Percentiles rank a stretch among this genome's conserved stretches.
Conservation (phyloP, 2,888 invertebrate species). For the Drymonia ruficornis region DNA sequence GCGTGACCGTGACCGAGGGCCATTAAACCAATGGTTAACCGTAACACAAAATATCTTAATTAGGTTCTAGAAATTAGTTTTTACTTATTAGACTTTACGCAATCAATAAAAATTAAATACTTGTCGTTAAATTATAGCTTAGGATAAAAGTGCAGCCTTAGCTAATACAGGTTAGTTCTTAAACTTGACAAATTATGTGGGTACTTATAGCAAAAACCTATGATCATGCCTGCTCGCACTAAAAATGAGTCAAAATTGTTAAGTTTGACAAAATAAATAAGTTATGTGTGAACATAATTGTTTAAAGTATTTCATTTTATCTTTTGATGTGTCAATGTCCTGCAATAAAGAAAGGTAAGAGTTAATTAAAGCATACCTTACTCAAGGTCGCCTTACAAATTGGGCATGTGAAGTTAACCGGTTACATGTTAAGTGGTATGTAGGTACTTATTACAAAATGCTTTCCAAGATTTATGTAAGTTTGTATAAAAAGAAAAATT, state of each 20-base stretch:
- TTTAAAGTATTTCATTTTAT: not conserved
- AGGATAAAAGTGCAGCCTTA: too few relatives aligned
- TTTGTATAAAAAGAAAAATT: not conserved
- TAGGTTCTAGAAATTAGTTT: too few relatives aligned
- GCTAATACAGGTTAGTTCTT: too few relatives aligned
- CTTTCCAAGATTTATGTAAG: not conserved
- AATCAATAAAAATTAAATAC: too few relatives aligned
- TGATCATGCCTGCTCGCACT: too few relatives aligned
- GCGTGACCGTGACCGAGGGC: slow-evolving; percentile 16
- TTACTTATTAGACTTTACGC: too few relatives aligned
- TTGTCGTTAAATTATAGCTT: too few relatives aligned
- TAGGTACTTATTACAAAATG: not conserved
- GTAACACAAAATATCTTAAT: not conserved
- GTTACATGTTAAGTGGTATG: slow-evolving; percentile 4
- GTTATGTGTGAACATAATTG: too few relatives aligned
- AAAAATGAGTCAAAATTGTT: too few relatives aligned
- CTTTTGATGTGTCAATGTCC: not conserved
- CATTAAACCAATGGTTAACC: slow-evolving; percentile 1
- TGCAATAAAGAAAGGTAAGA: slow-evolving; percentile 15
- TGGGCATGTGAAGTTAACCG: slow-evolving; percentile 12
- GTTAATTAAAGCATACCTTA: not conserved
- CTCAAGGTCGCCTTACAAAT: slow-evolving; percentile 20
- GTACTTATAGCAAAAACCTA: too few relatives aligned
- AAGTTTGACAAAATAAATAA: too few relatives aligned
- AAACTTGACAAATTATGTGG: too few relatives aligned